A percentile compares a stretch with the other conserved stretches of the same genome.
Evolutionary conservation across 2,888 invertebrate species (phyloP).

Genomic region (Herminia tarsipennalis): DNA sequence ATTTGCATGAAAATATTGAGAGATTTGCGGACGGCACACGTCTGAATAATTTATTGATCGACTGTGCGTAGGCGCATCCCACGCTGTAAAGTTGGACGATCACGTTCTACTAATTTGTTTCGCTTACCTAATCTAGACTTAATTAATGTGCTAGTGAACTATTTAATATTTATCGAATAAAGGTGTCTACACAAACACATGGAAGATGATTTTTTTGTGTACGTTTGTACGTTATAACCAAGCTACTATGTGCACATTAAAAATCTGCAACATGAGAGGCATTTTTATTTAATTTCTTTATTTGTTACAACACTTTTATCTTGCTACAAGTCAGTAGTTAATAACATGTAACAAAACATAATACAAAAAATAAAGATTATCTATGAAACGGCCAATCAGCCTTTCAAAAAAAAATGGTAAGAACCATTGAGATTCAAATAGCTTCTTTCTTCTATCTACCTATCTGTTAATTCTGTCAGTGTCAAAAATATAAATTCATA

Average conservation of each 20-base stretch:
- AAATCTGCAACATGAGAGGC: too few species aligned
- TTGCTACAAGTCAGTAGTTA: too few species aligned
- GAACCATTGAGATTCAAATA: too few species aligned
- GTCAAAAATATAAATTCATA: background rate
- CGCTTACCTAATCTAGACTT: slow-evolving; percentile 43
- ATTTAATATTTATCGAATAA: slow-evolving; percentile 32
- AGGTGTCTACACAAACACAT: background rate
- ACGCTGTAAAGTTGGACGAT: slow-evolving; percentile 50
- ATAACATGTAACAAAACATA: too few species aligned
- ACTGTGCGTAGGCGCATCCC: slow-evolving; percentile 65
- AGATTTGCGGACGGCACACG: slow-evolving; percentile 52
- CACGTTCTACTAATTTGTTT: slow-evolving; percentile 51
- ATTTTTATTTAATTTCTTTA: too few species aligned
- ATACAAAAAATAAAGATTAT: too few species aligned
- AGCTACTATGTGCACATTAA: too few species aligned
- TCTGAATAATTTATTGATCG: slow-evolving; percentile 59
- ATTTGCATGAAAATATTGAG: slow-evolving; percentile 34
- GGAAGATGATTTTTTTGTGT: background rate
- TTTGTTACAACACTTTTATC: too few species aligned
- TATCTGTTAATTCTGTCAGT: too few species aligned
- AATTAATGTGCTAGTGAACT: slow-evolving; percentile 36
- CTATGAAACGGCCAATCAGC: too few species aligned
- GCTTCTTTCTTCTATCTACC: too few species aligned
- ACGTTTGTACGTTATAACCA: background rate
- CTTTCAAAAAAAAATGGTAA: too few species aligned